phyloP scores from a whole-genome alignment of 1,140 invertebrate species.

The Magallana gigas region DNA sequence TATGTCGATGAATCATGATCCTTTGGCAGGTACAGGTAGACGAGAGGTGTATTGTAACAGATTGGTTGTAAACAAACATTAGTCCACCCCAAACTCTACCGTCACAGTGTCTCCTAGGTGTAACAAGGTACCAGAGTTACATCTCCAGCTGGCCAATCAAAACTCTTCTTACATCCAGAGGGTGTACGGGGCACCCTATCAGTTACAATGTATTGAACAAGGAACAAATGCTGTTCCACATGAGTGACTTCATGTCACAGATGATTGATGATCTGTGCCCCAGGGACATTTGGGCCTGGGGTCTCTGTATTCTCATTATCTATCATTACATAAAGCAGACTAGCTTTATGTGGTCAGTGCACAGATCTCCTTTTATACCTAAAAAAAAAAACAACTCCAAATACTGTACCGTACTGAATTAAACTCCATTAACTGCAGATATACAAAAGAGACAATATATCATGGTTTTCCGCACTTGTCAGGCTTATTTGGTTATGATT shows the following conservation, averaged over 20 bases:
- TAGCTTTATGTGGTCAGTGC: not conserved
- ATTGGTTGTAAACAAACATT: not conserved
- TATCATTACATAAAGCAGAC: slow-evolving; percentile 9
- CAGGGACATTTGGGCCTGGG: too few species aligned
- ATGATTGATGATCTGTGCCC: slow-evolving; percentile 10
- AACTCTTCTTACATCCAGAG: not conserved
- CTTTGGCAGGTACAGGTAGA: not conserved
- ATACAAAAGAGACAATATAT: not conserved
- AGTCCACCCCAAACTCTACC: not conserved
- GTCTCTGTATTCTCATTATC: not conserved
- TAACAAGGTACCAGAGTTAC: not conserved
- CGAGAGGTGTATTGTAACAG: not conserved
- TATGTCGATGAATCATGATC: too few species aligned
- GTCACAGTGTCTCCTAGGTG: not conserved
- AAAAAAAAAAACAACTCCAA: not conserved
- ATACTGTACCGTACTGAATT: not conserved
- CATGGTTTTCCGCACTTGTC: too few species aligned
- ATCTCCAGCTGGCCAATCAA: not conserved
- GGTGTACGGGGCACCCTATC: not conserved
- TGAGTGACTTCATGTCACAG: not conserved
- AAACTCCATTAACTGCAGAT: not conserved
- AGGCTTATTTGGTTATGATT: too few species aligned
- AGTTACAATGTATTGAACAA: not conserved
- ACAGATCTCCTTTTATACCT: not conserved
- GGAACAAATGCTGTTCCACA: not conserved